Percentiles rank a stretch among this genome's conserved stretches.
These are phyloP conservation scores for Chloromyia formosa DNA, from an alignment of 2,888 invertebrate genomes.

Conservation along the genomic window DNA sequence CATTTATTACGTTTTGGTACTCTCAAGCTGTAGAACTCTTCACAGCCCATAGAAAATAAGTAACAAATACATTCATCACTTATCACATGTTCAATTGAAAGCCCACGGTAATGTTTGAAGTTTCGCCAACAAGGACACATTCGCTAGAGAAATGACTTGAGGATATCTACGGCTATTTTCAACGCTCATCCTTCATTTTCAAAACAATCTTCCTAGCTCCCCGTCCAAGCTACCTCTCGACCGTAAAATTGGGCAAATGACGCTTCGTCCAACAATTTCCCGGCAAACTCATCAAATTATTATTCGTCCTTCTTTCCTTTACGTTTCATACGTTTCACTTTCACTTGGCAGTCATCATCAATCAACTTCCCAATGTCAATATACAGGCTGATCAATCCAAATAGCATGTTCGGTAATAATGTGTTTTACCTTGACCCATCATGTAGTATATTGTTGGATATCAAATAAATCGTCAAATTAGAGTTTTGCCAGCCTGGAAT, in stretches of 20 bases:
- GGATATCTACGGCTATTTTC: too few species aligned
- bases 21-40: too few species aligned
- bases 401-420: slow-evolving; percentile 1
- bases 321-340: background rate
- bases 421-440: slow-evolving; percentile 1
- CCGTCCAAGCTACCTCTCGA: too few species aligned
- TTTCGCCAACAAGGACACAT: too few species aligned
- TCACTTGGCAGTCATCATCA: background rate
- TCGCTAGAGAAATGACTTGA: too few species aligned
- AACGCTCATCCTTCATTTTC: too few species aligned
- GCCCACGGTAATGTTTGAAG: too few species aligned
- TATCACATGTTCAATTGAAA: too few species aligned
- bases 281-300: background rate
- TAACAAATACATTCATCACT: too few species aligned
- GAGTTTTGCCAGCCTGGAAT: background rate
- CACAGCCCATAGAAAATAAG: too few species aligned
- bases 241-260: background rate
- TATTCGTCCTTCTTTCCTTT: background rate
- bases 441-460: background rate
- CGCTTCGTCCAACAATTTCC: background rate
- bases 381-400: background rate
- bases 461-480: slow-evolving; percentile 10
- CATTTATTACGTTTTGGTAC: too few species aligned
- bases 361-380: background rate
- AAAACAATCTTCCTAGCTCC: too few species aligned